Conservation (phyloP, 2,888 invertebrate genomes). For the Torymus texanus region DNA sequence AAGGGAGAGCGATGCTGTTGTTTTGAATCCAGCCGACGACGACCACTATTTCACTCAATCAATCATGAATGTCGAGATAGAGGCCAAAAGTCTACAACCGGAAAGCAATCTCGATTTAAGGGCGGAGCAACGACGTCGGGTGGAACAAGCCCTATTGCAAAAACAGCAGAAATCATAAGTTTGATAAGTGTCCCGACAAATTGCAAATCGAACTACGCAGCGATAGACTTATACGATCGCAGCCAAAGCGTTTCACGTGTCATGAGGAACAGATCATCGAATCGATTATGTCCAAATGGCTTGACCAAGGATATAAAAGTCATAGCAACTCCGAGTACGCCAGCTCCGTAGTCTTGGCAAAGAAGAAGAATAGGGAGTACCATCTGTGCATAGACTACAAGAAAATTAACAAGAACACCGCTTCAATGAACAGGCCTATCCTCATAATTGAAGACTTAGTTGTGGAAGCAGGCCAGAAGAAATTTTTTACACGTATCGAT, state of each 20-base stretch:
- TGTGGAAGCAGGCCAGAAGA: background rate
- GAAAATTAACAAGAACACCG: background rate
- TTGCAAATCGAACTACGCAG: background rate
- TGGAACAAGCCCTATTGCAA: background rate
- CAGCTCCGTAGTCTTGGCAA: background rate
- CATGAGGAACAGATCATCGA: no score
- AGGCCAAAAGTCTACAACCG: background rate
- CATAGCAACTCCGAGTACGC: background rate
- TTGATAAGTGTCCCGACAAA: background rate
- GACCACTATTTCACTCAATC: no score
- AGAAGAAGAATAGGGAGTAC: background rate
- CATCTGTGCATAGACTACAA: background rate
- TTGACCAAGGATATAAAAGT: no score
- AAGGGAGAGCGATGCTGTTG: background rate
- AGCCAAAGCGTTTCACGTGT: no score
- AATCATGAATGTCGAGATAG: background rate
- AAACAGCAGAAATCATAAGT: background rate
- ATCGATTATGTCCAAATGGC: no score
- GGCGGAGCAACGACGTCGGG: background rate
- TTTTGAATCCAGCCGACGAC: background rate
- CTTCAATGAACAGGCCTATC: background rate
- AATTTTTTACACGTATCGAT: background rate
- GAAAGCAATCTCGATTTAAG: background rate
- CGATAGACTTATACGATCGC: no score
- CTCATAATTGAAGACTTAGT: background rate